Percentiles rank a stretch among this genome's conserved stretches.
phyloP scores from a whole-genome alignment of 2,888 invertebrate species.

The Yponomeuta cagnagella region DNA sequence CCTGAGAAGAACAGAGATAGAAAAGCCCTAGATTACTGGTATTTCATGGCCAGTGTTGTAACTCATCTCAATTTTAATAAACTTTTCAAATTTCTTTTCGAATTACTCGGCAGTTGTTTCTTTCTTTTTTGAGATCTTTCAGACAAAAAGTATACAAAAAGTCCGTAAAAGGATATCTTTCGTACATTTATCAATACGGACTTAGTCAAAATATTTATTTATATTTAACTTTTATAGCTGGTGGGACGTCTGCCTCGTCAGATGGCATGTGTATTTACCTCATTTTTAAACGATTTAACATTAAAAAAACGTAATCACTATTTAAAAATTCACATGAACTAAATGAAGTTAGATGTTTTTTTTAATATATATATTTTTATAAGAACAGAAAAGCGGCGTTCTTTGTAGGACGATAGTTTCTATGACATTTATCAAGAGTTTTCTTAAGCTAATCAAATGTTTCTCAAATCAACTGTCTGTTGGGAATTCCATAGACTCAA shows the following conservation, averaged over 20 bases:
- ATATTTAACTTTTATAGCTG: constrained; percentile 28
- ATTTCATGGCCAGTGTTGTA: not conserved
- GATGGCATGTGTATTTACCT: constrained; percentile 60
- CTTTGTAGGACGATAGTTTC: not conserved
- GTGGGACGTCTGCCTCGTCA: constrained; percentile 67
- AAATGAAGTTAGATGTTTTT: constrained; percentile 3
- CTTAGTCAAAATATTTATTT: constrained; percentile 9
- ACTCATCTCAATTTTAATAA: too few species aligned
- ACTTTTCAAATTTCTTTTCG: not conserved
- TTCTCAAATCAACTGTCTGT: not conserved
- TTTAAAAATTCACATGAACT: constrained; percentile 30
- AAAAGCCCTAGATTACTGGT: not conserved
- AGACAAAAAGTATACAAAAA: constrained; percentile 18
- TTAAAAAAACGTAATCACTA: constrained; percentile 34
- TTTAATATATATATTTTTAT: not conserved
- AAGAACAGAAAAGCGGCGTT: not conserved
- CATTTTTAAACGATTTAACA: constrained; percentile 31
- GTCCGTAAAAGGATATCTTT: too few species aligned
- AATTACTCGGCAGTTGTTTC: constrained; percentile 13
- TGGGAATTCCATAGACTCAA: not conserved
- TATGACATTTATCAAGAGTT: constrained; percentile 3
- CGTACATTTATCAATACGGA: not conserved
- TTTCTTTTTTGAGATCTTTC: constrained; percentile 14
- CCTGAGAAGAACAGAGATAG: not conserved
- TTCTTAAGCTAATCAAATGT: not conserved